These are phyloP conservation scores for Leucophenga montana DNA, from an alignment of 2,888 invertebrate species.

Conservation along the genomic window DNA sequence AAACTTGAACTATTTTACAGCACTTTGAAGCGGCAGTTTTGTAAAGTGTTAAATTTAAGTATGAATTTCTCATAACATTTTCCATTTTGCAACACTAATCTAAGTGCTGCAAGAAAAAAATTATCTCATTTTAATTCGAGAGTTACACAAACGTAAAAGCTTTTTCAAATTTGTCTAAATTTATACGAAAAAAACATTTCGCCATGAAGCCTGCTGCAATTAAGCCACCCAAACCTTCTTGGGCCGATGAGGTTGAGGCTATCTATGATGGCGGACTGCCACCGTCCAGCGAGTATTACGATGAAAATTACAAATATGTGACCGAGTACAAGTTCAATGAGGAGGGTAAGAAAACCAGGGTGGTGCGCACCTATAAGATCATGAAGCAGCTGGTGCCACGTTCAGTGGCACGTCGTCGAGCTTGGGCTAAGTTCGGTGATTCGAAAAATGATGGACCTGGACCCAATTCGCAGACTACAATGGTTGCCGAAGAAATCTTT, in stretches of 20 bases:
- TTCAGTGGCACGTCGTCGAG: conserved; percentile 92
- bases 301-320: conserved; percentile 90
- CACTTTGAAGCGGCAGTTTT: too few species aligned
- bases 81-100: too few species aligned
- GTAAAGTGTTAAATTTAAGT: too few species aligned
- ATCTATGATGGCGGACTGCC: conserved; percentile 84
- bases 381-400: conserved; percentile 92
- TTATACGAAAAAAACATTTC: not conserved
- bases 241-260: conserved; percentile 97
- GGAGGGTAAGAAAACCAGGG: conserved; percentile 91
- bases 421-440: conserved; percentile 96
- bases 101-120: too few species aligned
- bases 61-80: too few species aligned
- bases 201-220: conserved; percentile 73
- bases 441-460: conserved; percentile 92
- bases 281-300: conserved; percentile 84
- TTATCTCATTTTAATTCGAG: too few species aligned
- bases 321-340: conserved; percentile 94
- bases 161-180: too few species aligned
- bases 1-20: too few species aligned
- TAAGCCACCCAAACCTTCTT: conserved; percentile 88
- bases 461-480: conserved; percentile 96
- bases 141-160: too few species aligned
- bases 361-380: conserved; percentile 92
- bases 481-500: conserved; percentile 94